Conservation (phyloP, 2,797 vertebrate genomes). For the Spinibarbus caldwelli region DNA sequence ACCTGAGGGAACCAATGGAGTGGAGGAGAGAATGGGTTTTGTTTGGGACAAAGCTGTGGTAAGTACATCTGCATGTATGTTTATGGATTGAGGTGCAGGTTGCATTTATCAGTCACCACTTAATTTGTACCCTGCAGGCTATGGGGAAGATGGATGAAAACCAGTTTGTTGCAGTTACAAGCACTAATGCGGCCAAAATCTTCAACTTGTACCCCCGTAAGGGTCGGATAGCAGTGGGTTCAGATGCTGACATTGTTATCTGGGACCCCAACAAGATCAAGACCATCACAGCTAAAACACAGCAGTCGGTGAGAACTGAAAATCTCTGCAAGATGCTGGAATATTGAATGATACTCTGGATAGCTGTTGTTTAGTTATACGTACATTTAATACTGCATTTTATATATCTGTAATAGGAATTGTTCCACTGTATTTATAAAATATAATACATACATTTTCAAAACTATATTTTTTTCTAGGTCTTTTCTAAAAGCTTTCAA, state of each 20-base stretch:
- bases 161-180: conserved; percentile 96
- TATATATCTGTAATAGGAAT: not conserved
- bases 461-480: not conserved
- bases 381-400: not conserved
- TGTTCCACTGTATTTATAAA: no score
- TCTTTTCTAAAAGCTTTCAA: not conserved
- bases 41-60: conserved; percentile 98
- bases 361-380: not conserved
- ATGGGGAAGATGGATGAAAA: conserved; percentile 98
- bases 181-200: conserved; percentile 96
- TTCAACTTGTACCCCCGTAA: conserved; percentile 97
- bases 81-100: not conserved
- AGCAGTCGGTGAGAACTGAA: conserved; percentile 87
- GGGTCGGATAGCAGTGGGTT: conserved; percentile 91
- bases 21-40: conserved; percentile 94
- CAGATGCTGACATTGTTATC: conserved; percentile 93
- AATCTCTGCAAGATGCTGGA: not conserved
- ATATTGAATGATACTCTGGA: not conserved
- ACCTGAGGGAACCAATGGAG: conserved; percentile 93
- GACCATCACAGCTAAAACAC: conserved; percentile 91
- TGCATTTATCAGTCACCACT: not conserved
- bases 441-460: not conserved
- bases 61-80: conserved; percentile 63
- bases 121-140: conserved; percentile 72
- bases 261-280: conserved; percentile 92